A percentile compares a stretch with the other conserved stretches of the same genome.
phyloP scores from a whole-genome alignment of 2,113 vertebrate species.

The Ameiurus melas region DNA sequence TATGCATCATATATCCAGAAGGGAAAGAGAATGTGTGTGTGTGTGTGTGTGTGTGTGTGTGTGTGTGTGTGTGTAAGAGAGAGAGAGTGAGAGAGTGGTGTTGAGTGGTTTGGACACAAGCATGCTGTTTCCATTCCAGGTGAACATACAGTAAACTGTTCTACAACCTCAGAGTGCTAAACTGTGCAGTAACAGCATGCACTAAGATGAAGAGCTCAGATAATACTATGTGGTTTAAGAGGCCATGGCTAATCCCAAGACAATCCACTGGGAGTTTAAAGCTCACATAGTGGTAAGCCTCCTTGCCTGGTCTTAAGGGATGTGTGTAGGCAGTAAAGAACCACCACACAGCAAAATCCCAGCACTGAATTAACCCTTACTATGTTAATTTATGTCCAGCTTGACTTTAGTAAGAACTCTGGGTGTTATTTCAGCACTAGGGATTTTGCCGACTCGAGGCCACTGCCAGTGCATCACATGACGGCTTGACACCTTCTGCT shows the following conservation, averaged over 20 bases:
- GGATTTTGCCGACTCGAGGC: slow-evolving; percentile 10
- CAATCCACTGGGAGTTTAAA: slow-evolving; percentile 57
- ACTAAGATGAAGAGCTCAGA: slow-evolving; percentile 14
- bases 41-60: background rate
- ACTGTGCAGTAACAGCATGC: slow-evolving; percentile 13
- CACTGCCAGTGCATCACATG: slow-evolving; percentile 14
- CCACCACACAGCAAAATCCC: slow-evolving; percentile 13
- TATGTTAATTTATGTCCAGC: background rate
- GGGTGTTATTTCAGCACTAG: background rate
- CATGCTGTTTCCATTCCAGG: background rate
- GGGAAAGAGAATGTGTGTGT: background rate
- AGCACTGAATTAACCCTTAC: background rate
- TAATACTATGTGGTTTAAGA: slow-evolving; percentile 36
- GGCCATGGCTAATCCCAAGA: slow-evolving; percentile 42
- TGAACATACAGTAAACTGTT: slow-evolving; percentile 22
- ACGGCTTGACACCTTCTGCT: slow-evolving; percentile 42
- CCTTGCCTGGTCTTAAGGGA: slow-evolving; percentile 46
- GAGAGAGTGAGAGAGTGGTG: background rate
- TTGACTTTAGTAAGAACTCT: background rate
- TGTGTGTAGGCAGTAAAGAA: slow-evolving; percentile 44
- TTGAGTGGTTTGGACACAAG: background rate
- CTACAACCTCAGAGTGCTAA: background rate
- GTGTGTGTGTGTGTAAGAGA: too few relatives aligned
- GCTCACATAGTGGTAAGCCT: slow-evolving; percentile 54
- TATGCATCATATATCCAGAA: background rate